Conservation (phyloP, 2,797 vertebrate species). For the Hipposideros larvatus region DNA sequence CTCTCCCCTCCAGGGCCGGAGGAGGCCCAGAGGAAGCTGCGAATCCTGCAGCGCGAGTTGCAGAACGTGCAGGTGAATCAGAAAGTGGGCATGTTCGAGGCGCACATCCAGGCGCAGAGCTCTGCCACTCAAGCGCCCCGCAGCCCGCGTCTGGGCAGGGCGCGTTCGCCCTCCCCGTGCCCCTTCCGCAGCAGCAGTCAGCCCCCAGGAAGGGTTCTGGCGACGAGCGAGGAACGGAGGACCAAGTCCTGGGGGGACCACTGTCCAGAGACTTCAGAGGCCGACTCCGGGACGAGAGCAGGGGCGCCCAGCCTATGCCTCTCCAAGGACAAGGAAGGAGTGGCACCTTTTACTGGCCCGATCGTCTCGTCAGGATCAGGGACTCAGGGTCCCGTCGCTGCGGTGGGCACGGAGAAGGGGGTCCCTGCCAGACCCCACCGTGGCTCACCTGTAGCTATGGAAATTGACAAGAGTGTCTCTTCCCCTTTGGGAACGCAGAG, state of each 20-base stretch:
- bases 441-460: neutral
- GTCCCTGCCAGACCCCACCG: neutral
- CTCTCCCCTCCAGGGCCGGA: slow-evolving; percentile 66
- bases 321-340: neutral
- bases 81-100: slow-evolving; percentile 96
- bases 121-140: slow-evolving; percentile 86
- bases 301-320: neutral
- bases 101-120: slow-evolving; percentile 94
- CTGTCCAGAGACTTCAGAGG: slow-evolving; percentile 34
- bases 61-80: slow-evolving; percentile 96
- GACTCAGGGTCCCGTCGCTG: neutral
- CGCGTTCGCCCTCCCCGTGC: slow-evolving; percentile 81
- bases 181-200: slow-evolving; percentile 81
- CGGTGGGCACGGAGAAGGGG: neutral
- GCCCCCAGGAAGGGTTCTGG: slow-evolving; percentile 63
- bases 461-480: neutral
- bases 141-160: slow-evolving; percentile 90
- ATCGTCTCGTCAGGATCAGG: fast-evolving
- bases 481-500: neutral
- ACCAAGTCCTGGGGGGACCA: slow-evolving; percentile 79
- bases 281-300: neutral
- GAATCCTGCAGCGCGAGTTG: slow-evolving; percentile 90
- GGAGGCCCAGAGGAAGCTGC: slow-evolving; percentile 81
- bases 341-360: neutral
- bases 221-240: slow-evolving; percentile 61